Evolutionary conservation across 2,888 invertebrate species (phyloP), one percentile per base, ranked within the genome.

Genomic region (Heliothis peltigera): DNA sequence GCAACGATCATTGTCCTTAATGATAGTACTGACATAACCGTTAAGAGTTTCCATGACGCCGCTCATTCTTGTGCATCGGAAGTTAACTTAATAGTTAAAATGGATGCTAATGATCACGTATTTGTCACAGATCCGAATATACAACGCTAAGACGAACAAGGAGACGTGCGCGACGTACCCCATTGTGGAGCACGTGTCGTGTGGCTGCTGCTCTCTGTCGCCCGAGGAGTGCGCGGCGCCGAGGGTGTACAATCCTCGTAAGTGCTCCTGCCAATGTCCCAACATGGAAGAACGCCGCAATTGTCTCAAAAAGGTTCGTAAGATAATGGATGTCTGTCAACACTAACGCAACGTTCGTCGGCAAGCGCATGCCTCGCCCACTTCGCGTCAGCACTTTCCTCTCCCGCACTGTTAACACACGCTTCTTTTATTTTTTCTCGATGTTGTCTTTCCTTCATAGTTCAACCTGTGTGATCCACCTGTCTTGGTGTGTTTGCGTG

Each of bases 221-320:
- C 82, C 88, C 0, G 87, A 83, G 39, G 86, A 88, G 63, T 95
- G 94, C 80, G 82, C 80, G 12, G 78, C 89, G 12, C 89, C 90
- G 59, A 82, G 83, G 75, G 88, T 93, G 72, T 92, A 86, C 86
- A 93, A 92, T 75, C 91, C 92, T 87, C 94, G 94, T 94, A 95
- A 94, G 94, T 95, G 94, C 88, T 81, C 90, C 88, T 94, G 94
- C 84, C 92, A 92, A 86, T 95, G 95, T 85, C 91, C 94, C 80
- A 91, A 94, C 89, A 74, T 84, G 80, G 89, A 90, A 70, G 92
- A 93, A 70, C 89, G 92, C 79, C 86, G 92, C 81, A 84, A 76
- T 70, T 95, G 94, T 77, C 89, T 91, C 80, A 89, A 81, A 84
- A 89, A 95, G 95, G 95, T 95, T 91, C 86, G 94, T 95, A 84